Conservation (phyloP, 2,113 vertebrate genomes). For the Lycaon pictus region DNA sequence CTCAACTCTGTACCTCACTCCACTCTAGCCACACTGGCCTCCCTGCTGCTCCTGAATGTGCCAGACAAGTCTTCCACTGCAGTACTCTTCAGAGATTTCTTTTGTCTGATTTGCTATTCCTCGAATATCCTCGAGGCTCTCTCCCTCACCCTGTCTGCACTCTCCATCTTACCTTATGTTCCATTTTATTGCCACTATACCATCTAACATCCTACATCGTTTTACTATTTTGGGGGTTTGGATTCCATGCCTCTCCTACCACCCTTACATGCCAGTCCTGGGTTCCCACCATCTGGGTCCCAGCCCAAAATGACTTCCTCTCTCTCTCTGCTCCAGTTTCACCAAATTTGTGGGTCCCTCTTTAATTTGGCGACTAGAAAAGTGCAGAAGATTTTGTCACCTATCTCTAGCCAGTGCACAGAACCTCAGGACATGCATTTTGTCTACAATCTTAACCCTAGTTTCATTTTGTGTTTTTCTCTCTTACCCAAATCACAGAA, state of each 20-base stretch:
- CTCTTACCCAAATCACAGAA: slow-evolving; percentile 43
- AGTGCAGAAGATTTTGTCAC: neutral
- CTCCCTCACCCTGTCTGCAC: neutral
- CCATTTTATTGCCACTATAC: neutral
- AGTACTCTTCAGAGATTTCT: neutral
- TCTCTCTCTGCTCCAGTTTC: neutral
- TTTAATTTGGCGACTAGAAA: neutral
- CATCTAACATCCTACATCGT: neutral
- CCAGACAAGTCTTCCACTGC: neutral
- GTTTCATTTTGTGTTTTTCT: slow-evolving; percentile 16
- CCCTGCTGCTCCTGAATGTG: neutral
- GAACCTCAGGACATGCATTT: neutral
- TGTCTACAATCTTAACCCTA: neutral
- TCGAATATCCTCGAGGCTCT: neutral
- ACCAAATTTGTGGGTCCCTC: neutral
- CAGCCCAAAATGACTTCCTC: neutral
- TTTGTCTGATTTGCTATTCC: neutral
- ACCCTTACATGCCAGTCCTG: neutral
- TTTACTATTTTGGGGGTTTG: neutral
- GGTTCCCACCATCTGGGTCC: neutral
- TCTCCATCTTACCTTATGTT: neutral
- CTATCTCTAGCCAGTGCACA: neutral
- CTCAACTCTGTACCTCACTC: neutral
- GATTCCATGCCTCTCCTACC: neutral
- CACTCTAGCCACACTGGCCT: neutral